Evolutionary conservation across 2,797 vertebrate species (phyloP).

Genomic region (Rousettus madagascariensis): DNA sequence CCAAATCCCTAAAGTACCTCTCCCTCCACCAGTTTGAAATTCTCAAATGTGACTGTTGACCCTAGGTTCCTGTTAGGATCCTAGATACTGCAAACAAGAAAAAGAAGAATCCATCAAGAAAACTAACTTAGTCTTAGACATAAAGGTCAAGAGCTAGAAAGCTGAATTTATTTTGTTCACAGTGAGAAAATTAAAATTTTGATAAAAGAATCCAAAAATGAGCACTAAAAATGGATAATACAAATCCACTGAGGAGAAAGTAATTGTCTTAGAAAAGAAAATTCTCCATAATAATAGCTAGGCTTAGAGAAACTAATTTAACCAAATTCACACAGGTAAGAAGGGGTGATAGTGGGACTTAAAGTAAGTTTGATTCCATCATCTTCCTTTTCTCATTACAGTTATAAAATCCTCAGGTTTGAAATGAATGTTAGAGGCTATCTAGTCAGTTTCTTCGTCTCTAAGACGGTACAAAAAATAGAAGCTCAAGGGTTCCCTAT

Average conservation of each 20-base stretch:
- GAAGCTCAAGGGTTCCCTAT: neutral
- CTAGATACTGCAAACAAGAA: neutral
- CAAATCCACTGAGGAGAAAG: neutral
- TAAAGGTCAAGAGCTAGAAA: slow-evolving; percentile 50
- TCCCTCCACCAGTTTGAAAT: neutral
- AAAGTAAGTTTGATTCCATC: neutral
- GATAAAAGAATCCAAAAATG: neutral
- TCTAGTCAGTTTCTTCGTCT: neutral
- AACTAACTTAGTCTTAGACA: neutral
- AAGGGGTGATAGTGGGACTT: neutral
- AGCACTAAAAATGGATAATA: slow-evolving; percentile 33
- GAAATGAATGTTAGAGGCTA: slow-evolving; percentile 23
- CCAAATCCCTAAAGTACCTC: neutral
- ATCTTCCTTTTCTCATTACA: neutral
- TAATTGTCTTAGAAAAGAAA: neutral
- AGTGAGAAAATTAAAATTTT: slow-evolving; percentile 23
- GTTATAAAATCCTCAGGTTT: neutral
- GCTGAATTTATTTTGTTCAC: neutral
- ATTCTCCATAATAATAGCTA: neutral
- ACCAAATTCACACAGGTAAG: neutral
- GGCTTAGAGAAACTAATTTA: neutral
- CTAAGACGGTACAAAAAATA: neutral
- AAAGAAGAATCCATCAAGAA: slow-evolving; percentile 34
- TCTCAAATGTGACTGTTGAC: neutral
- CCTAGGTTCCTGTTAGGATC: neutral